Evolutionary conservation across 2,113 vertebrate genomes (phyloP).

Genomic region (Hypomesus transpacificus): DNA sequence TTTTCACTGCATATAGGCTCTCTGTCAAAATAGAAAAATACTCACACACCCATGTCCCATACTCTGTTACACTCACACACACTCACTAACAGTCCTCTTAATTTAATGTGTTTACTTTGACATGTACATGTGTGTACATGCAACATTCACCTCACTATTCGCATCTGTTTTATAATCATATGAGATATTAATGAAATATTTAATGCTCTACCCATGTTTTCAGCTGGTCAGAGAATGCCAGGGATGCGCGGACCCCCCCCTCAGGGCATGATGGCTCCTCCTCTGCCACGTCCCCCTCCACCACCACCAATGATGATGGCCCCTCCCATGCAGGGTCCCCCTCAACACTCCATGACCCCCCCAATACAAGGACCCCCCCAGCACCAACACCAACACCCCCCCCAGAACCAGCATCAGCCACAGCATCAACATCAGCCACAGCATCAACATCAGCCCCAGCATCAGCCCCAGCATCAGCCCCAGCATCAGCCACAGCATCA

Average conservation of each 20-base stretch:
- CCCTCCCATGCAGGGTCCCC: slow-evolving; percentile 75
- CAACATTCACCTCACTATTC: background rate
- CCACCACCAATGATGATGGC: slow-evolving; percentile 84
- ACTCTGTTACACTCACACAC: background rate
- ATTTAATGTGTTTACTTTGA: background rate
- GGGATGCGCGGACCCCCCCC: slow-evolving; percentile 73
- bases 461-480: background rate
- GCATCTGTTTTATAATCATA: background rate
- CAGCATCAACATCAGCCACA: slow-evolving; percentile 26
- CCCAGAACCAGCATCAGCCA: slow-evolving; percentile 3
- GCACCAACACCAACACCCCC: background rate
- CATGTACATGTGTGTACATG: no score
- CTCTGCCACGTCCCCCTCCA: slow-evolving; percentile 80
- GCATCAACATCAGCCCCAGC: slow-evolving; percentile 6
- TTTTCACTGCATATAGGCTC: background rate
- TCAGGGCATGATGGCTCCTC: slow-evolving; percentile 77
- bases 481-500: slow-evolving; percentile 26
- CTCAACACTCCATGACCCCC: slow-evolving; percentile 62
- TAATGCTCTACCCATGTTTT: slow-evolving; percentile 19
- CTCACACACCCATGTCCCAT: background rate
- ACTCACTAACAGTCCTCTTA: background rate
- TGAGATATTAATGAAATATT: background rate
- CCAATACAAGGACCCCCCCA: slow-evolving; percentile 18
- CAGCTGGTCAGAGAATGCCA: slow-evolving; percentile 68
- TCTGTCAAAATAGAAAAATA: background rate